These are phyloP conservation scores for Macrotis lagotis DNA, from an alignment of 2,113 vertebrate species.

Conservation along the genomic window DNA sequence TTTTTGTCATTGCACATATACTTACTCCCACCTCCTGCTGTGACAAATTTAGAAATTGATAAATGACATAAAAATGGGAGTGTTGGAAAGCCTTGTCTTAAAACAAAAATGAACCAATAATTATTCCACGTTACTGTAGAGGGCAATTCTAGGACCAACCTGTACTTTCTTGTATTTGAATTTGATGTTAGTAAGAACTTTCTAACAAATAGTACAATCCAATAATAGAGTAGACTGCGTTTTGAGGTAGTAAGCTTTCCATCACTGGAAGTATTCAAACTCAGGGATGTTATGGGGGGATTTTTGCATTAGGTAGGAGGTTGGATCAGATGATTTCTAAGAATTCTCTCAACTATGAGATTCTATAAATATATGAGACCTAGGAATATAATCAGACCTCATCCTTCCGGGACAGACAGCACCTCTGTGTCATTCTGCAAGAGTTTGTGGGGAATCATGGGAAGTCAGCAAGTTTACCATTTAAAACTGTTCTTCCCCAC, in stretches of 20 bases:
- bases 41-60: neutral
- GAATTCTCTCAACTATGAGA: neutral
- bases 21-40: neutral
- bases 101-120: neutral
- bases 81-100: neutral
- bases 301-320: neutral
- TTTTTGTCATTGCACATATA: neutral
- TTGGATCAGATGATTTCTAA: neutral
- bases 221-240: neutral
- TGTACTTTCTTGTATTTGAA: neutral
- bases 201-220: neutral
- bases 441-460: neutral
- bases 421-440: neutral
- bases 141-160: neutral
- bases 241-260: neutral
- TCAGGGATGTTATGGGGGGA: neutral
- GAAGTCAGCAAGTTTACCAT: neutral
- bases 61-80: neutral
- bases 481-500: neutral
- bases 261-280: neutral
- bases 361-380: neutral
- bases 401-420: neutral
- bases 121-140: neutral
- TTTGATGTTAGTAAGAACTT: neutral
- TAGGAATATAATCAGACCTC: neutral